These are phyloP conservation scores for Ephialtes manifestator DNA, from an alignment of 2,888 invertebrate genomes.

Conservation along the genomic window DNA sequence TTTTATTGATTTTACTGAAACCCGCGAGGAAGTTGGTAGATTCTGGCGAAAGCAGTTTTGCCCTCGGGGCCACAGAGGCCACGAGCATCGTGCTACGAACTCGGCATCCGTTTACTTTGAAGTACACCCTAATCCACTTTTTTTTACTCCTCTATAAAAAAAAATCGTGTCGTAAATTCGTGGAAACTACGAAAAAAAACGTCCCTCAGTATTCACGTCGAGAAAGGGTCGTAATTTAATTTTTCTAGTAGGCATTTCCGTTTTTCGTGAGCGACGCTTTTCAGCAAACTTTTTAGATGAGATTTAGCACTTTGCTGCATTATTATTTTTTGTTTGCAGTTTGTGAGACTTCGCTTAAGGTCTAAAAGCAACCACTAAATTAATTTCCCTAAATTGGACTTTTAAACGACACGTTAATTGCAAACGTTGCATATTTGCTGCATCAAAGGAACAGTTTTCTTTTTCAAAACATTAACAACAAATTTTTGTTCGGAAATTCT, in stretches of 20 bases:
- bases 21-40: slow-evolving; percentile 1
- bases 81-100: slow-evolving; percentile 3
- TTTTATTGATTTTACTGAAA: slow-evolving; percentile 65
- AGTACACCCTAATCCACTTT: slow-evolving; percentile 6
- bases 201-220: not conserved
- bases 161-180: slow-evolving; percentile 7
- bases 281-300: not conserved
- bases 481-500: too few relatives aligned
- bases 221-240: slow-evolving; percentile 3
- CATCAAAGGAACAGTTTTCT: too few relatives aligned
- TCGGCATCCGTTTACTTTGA: not conserved
- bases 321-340: not conserved
- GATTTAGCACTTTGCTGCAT: not conserved
- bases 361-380: not conserved
- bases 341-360: not conserved
- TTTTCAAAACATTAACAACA: too few relatives aligned
- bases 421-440: too few relatives aligned
- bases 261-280: not conserved
- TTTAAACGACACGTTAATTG: too few relatives aligned
- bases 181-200: not conserved
- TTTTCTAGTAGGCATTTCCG: not conserved
- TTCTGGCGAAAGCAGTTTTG: not conserved
- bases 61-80: slow-evolving; percentile 3
- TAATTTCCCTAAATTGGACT: not conserved
- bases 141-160: not conserved